Evolutionary conservation across 37 sponge, comb jelly and placozoan species (phyloP).

Genomic region (Spongilla lacustris): DNA sequence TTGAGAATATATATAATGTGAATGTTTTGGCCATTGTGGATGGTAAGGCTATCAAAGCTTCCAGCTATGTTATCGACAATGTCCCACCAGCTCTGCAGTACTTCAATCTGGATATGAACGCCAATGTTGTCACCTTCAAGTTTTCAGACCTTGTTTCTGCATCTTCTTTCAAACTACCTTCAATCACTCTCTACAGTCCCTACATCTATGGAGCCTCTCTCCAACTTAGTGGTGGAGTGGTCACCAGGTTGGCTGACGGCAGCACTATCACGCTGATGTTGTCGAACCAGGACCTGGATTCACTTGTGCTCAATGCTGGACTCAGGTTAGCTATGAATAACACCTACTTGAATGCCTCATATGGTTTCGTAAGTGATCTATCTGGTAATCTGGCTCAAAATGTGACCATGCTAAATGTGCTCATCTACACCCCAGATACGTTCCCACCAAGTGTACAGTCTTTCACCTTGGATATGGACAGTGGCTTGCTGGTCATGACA

Average conservation of each 20-base stretch:
- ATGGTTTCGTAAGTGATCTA: slow-evolving; percentile 60
- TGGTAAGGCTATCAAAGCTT: slow-evolving; percentile 80
- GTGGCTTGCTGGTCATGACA: slow-evolving; percentile 49
- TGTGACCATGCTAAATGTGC: slow-evolving; percentile 5
- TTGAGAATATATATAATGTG: slow-evolving; percentile 86
- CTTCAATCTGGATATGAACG: slow-evolving; percentile 80
- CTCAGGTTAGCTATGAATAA: slow-evolving; percentile 20
- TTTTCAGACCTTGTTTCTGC: slow-evolving; percentile 68
- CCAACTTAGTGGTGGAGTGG: slow-evolving; percentile 50
- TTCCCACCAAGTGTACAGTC: slow-evolving; percentile 52
- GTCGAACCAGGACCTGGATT: slow-evolving; percentile 58
- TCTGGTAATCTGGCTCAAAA: slow-evolving; percentile 53
- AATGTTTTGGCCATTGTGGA: slow-evolving; percentile 87
- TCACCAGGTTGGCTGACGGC: slow-evolving; percentile 72
- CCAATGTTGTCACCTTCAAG: slow-evolving; percentile 56
- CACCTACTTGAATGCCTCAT: slow-evolving; percentile 39
- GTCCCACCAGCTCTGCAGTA: slow-evolving; percentile 61
- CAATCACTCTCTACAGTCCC: slow-evolving; percentile 55
- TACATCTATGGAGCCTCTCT: neutral
- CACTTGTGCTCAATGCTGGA: slow-evolving; percentile 31
- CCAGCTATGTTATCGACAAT: slow-evolving; percentile 54
- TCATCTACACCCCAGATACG: slow-evolving; percentile 45
- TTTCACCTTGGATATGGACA: slow-evolving; percentile 73
- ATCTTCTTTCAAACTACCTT: slow-evolving; percentile 57
- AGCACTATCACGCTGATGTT: slow-evolving; percentile 55